Percentiles rank a stretch among this genome's conserved stretches.
Evolutionary conservation across 2,113 vertebrate genomes (phyloP).

Genomic region (Leucopsar rothschildi): DNA sequence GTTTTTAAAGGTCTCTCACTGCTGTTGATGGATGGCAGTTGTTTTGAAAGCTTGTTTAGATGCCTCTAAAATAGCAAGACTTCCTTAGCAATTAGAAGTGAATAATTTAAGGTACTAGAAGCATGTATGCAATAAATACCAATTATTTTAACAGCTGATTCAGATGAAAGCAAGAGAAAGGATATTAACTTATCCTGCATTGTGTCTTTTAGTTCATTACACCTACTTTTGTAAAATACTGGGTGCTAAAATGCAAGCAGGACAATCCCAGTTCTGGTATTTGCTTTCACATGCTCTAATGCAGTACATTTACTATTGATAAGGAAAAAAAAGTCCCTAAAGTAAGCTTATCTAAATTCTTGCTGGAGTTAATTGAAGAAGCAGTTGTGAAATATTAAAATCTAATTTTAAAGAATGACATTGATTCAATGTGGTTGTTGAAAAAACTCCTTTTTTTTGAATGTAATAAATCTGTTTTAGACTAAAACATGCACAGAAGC

Average conservation of each 20-base stretch:
- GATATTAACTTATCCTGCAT: background rate
- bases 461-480: conserved; percentile 40
- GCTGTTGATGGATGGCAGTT: background rate
- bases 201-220: conserved; percentile 4
- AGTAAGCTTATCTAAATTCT: conserved; percentile 12
- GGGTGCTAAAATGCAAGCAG: background rate
- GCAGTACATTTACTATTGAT: background rate
- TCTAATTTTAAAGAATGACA: background rate
- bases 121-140: background rate
- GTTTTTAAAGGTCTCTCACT: conserved; percentile 17
- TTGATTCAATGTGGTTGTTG: background rate
- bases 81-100: conserved; percentile 1
- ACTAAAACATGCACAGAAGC: conserved; percentile 51
- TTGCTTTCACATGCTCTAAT: background rate
- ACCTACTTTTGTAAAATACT: background rate
- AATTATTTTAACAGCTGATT: background rate
- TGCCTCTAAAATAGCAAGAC: conserved; percentile 8
- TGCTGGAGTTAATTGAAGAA: background rate
- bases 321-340: background rate
- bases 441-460: conserved; percentile 43
- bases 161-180: background rate
- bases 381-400: conserved; percentile 14
- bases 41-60: conserved; percentile 16
- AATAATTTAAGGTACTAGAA: background rate
- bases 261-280: background rate